Conservation (phyloP, 2,113 vertebrate species). For the Elephantulus edwardii region DNA sequence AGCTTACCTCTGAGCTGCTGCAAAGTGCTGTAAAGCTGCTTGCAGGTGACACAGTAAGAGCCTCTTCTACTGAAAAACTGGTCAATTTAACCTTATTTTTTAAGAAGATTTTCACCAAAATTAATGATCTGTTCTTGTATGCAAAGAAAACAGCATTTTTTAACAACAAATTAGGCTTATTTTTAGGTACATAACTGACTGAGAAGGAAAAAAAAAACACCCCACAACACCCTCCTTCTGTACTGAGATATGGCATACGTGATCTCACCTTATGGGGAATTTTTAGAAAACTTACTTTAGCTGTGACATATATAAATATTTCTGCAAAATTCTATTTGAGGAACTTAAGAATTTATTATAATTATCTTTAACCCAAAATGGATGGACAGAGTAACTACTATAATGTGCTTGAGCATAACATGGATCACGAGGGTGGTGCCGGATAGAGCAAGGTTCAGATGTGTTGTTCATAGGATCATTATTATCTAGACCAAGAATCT, state of each 20-base stretch:
- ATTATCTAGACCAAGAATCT: no score
- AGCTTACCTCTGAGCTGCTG: conserved; percentile 65
- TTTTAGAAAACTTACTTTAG: conserved; percentile 74
- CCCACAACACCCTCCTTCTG: no score
- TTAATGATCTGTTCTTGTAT: conserved; percentile 70
- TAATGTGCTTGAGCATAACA: no score
- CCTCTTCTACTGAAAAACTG: conserved; percentile 35
- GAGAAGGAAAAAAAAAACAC: conserved; percentile 50
- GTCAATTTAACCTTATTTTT: conserved; percentile 56
- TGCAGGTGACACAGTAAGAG: background rate
- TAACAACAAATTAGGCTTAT: conserved; percentile 76
- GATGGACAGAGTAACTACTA: no score
- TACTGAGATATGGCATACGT: conserved; percentile 67
- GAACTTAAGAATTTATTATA: conserved; percentile 55
- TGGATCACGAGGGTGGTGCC: no score
- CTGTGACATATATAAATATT: conserved; percentile 73
- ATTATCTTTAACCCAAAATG: conserved; percentile 56
- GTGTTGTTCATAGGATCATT: no score
- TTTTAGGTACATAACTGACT: conserved; percentile 74
- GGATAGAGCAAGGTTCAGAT: no score
- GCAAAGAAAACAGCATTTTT: conserved; percentile 68
- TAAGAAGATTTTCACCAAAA: conserved; percentile 61
- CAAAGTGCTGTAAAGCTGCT: background rate
- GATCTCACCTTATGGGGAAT: conserved; percentile 77
- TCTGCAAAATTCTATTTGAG: conserved; percentile 68